A percentile compares a stretch with the other conserved stretches of the same genome.
Evolutionary conservation across 2,797 vertebrate species (phyloP).

Genomic region (Capromys pilorides): DNA sequence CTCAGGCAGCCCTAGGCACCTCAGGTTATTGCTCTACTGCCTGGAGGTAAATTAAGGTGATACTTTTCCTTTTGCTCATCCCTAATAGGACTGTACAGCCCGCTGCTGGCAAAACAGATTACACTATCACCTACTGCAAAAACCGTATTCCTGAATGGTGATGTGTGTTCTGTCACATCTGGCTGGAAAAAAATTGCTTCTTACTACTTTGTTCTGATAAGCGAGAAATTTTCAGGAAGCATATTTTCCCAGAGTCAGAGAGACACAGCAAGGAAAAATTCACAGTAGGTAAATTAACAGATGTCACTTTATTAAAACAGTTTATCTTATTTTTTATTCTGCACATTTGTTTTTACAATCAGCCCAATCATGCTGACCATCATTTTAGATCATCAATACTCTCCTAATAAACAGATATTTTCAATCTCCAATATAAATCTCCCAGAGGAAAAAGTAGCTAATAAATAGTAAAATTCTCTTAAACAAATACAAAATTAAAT

Average conservation of each 20-base stretch:
- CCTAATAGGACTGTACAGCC: constrained; percentile 63
- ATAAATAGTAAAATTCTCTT: constrained; percentile 11
- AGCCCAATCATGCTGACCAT: not conserved
- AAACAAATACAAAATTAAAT: not conserved
- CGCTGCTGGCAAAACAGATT: constrained; percentile 70
- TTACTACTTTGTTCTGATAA: constrained; percentile 68
- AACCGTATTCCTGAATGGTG: constrained; percentile 71
- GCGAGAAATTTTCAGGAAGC: constrained; percentile 48
- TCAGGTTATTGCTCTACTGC: constrained; percentile 64
- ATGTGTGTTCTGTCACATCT: constrained; percentile 72
- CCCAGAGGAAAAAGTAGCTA: constrained; percentile 23
- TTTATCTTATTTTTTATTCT: constrained; percentile 14
- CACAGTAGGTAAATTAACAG: not conserved
- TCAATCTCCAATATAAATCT: constrained; percentile 12
- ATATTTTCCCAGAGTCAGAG: not conserved
- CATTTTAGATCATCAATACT: not conserved
- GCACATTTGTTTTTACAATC: constrained; percentile 12
- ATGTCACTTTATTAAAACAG: constrained; percentile 34
- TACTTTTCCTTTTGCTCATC: constrained; percentile 61
- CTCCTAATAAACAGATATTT: not conserved
- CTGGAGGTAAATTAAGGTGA: constrained; percentile 79
- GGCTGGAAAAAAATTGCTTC: constrained; percentile 67
- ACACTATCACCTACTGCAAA: constrained; percentile 69
- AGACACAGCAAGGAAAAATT: constrained; percentile 37
- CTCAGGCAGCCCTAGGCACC: constrained; percentile 68